Base-by-base conservation (phyloP, 2,888 invertebrate genomes). In the Panopea generosa region DNA sequence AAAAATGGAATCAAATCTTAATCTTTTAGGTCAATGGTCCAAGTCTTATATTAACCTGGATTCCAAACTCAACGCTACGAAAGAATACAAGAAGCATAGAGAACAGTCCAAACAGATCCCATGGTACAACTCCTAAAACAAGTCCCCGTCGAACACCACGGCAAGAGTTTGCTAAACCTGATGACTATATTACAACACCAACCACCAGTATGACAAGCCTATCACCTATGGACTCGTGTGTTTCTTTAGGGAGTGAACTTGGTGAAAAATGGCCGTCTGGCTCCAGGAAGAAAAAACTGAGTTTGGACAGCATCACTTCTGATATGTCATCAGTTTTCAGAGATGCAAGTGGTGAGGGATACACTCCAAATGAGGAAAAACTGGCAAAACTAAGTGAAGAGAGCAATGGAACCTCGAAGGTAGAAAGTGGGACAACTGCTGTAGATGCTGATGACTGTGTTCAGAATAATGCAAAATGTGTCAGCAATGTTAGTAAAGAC, bases 11-110 rank as follows among this genome's bases (percentile, higher is more conserved):
- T 33, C 33, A 33, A 33, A 33, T 11, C 16, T 20, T 9, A 9
- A 45, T 16, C 6, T 83, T 86, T 16, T 79, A 92, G 92, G 83
- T 87, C 4, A 84, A 90, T 68, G 93, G 92, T 95, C 96, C 83
- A 22, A 98, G 98, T 0, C 93, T 98, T 14, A 96, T 97, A 83
- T 94, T 98, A 2, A 97, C 97, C 76, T 98, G 98, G 98, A 97
- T 98, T 84, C 98, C 98, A 0, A 98, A 98, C 92, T 95, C 96
- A 1, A 96, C 97, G 0, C 93, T 98, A 45, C 95, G 96, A 79
- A 97, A 96, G 93, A 97, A 97, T 90, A 96, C 97, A 18, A 84
- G 87, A 43, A 92, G 92, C 67, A 90, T 92, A 33, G 91, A 92
- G 79, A 91, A 90, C 81, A 92, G 92, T 73, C 92, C 92, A 38